Evolutionary conservation across 2,797 vertebrate species (phyloP), one percentile per base, ranked within the genome.

Genomic region (Enteromius unitaeniatus): DNA sequence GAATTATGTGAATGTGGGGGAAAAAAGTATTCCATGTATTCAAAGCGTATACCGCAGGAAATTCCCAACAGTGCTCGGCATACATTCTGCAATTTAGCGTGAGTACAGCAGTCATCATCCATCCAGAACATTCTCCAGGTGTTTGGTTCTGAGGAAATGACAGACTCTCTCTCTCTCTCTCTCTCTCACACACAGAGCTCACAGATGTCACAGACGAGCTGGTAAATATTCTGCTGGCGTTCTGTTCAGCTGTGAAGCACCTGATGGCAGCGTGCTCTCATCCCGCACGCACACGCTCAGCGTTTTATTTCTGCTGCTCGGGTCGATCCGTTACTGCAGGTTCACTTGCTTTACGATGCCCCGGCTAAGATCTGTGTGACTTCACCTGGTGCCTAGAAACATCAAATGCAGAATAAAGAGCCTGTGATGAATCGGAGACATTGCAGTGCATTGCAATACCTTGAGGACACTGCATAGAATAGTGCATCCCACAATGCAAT

Each of bases 241-340:
- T 69, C 79, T 84, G 64, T 79, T 87, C 86, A 81, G 84, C 78
- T 85, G 65, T 64, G 78, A 84, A 78, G 34, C 87, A 84, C 84
- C 84, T 87, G 85, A 84, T 83, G 78, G 73, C 85, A 84, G 55
- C 53, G 31, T 84, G 78, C 69, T 85, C 77, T 64, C 47, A 37
- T 47, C 68, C 60, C 34, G 28, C 77, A 34, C 37, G n/a, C 49
- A 75, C 69, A 70, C 34, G 4, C 8, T 8, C 68, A 31, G 31
- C 14, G 45, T 77, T 76, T 58, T 68, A 42, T 82, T 72, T 84
- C 76, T 72, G 58, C 70, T 67, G 79, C 68, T 72, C 55, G 31
- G 26, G 82, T 76, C 82, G 37, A 49, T 84, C 69, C 3, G 14
- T 31, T 40, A 67, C 78, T 42, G 60, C 81, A 68, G 73, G 75